phyloP scores from a whole-genome alignment of 2,113 vertebrate species.

The Melanerpes aurifrons region DNA sequence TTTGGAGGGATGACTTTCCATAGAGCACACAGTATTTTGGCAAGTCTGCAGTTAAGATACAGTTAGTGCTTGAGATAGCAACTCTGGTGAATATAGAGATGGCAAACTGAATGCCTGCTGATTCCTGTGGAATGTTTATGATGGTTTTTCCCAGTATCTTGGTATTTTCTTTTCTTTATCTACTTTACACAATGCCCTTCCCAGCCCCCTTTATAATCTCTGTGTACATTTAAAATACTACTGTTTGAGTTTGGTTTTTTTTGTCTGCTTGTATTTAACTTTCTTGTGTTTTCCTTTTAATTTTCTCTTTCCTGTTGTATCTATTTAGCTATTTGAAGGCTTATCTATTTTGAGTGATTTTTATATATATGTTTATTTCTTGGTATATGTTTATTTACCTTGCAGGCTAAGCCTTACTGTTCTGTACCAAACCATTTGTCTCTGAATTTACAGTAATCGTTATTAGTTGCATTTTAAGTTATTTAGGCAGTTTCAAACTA shows the following conservation, averaged over 20 bases:
- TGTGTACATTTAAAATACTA: neutral
- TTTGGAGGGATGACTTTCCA: neutral
- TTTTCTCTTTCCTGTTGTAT: neutral
- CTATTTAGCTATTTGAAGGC: neutral
- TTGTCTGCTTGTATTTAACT: neutral
- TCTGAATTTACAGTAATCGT: slow-evolving; percentile 10
- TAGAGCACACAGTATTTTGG: neutral
- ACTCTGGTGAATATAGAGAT: neutral
- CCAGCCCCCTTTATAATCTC: neutral
- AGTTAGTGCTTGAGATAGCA: neutral
- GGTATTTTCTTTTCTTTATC: neutral
- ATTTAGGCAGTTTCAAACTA: neutral
- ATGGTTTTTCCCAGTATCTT: neutral
- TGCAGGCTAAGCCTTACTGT: slow-evolving; percentile 8
- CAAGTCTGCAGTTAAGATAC: neutral
- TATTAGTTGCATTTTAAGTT: slow-evolving; percentile 17
- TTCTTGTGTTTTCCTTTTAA: neutral
- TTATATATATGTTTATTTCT: neutral
- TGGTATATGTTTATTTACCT: neutral
- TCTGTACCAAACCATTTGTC: neutral
- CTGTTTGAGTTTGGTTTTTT: neutral
- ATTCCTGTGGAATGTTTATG: neutral
- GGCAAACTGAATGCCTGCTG: neutral
- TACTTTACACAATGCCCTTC: neutral
- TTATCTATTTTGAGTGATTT: neutral